Base-by-base conservation (phyloP, 2,888 invertebrate genomes). In the Melinaea menophilus region DNA sequence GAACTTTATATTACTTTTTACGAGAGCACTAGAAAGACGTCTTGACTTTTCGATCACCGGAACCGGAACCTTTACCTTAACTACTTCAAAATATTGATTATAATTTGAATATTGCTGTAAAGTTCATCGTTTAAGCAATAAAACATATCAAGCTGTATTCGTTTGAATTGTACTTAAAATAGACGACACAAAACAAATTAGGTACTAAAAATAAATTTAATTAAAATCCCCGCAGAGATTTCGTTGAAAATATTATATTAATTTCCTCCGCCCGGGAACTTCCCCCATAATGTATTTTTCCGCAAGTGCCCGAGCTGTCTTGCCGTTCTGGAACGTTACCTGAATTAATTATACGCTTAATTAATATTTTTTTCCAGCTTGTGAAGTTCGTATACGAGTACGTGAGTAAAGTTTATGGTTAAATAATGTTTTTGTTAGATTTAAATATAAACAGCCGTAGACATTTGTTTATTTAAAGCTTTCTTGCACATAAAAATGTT, bases 301-400 rank as follows among this genome's bases (percentile, higher is more conserved):
- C 69, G 66, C 71, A 73, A 76, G 74, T 72, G 71, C 69, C 62
- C 58, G 63, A 64, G 67, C 72, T 70, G 69, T 72, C 69, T 71
- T 68, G 62, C 60, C 61, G 61, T 62, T 66, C 68, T 69, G 65
- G 68, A 75, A 75, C 76, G 75, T 74, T 75, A 75, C 76, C 72
- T 76, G 77, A 79, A 79, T 80, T 78, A 79, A 81, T 81, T 78
- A 79, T 69, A 69, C 68, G 73, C 71, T 75, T 78, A 77, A 79
- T 80, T 76, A 79, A 74, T 59, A 69, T 76, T 76, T 78, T n/a
- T 77, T 73, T 62, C 66, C 64, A 63, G 63, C 56, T 58, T 61
- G 60, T 55, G 58, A 67, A 65, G 61, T 56, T 62, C 62, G 54
- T 59, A 59, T 62, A 58, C 48, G 61, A 65, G 54, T 62, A 58